Base-by-base conservation (phyloP, 2,113 vertebrate genomes). In the Indicator maculatus region DNA sequence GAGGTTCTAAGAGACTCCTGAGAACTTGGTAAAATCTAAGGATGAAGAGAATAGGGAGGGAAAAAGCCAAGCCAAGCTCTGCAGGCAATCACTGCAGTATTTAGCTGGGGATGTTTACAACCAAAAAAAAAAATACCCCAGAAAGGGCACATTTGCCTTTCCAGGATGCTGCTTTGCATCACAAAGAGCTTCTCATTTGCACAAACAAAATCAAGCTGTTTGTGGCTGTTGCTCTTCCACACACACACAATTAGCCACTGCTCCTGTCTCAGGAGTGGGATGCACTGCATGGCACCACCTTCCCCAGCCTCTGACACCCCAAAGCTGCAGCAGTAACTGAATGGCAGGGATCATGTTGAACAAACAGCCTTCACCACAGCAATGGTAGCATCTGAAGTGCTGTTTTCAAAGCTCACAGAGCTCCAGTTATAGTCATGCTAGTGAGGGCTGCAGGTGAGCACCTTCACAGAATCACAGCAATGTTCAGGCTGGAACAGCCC, bases 21-120 rank as follows among this genome's bases (percentile, higher is more conserved):
- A 98, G 96, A 91, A 96, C 91, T 91, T 96, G 93, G 97, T 97
- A 97, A 97, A 97, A 98, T 97, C 94, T 79, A 96, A 96, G 36
- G 86, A 52, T 88, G 87, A 93, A 96, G 95, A 97, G 93, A 96
- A 97, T 76, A 97, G 94, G 95, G 91, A 91, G 92, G 91, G 90
- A 95, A 94, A 94, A 93, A 52, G 87, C 80, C 78, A 96, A 93
- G 87, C 78, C 74, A 95, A 93, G 75, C 58, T 96, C 90, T 97
- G 91, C 95, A 97, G 94, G 87, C 89, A 97, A 97, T 97, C 96
- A 97, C 83, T 95, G 94, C 71, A 94, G 61, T 91, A 88, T 91
- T 96, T 95, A 96, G 74, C 80, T 89, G 73, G 71, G 71, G 93
- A 93, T 91, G 93, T 83, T 97, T 96, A 95, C 92, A 94, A 95